Base-by-base conservation (phyloP, 2,888 invertebrate species). In the Sarcophaga subvicina region DNA sequence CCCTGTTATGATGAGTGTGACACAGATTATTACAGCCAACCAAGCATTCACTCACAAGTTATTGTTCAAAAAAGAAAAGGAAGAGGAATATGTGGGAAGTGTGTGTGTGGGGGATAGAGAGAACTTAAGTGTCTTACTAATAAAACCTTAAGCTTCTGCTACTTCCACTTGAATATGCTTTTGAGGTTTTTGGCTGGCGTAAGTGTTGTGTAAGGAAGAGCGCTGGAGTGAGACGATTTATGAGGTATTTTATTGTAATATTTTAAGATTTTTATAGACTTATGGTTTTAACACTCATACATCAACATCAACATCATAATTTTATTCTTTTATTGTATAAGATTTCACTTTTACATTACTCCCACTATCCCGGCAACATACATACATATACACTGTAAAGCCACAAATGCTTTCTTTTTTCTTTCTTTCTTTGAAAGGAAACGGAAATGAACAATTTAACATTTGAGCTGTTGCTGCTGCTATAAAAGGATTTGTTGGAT, bases 391-490 rank as follows among this genome's bases (percentile, higher is more conserved):
- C 54, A 25, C 49, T 25, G n/a, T 37, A 37, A 37, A 37, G 25
- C 72, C n/a, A 60, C 22, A 54, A 60, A 78, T 54, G 69, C 62
- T 73, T 76, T 45, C 22, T 27, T 54, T 60, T 76, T 78, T 60
- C n/a, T 66, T 20, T n/a, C 59, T 27, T 25, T 17, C 75, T 69
- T 70, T 73, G 71, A 79, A 80, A 77, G 73, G 81, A 75, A 84
- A 87, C 87, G 87, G 87, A 87, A 87, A 84, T 87, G 87, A 82
- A 82, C 87, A 87, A 87, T 87, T 87, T 87, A 81, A 79, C 84
- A 87, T 79, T 84, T 84, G 63, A 87, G 71, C 73, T 84, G 49
- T 79, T 76, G 69, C 66, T 47, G n/a, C 45, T n/a, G 11, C 49
- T 62, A 66, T 63, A 17, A 54, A 54, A 54, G 54, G 17, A 54